These are phyloP conservation scores for Cistogaster globosa DNA, from an alignment of 2,888 invertebrate genomes.

Conservation along the genomic window DNA sequence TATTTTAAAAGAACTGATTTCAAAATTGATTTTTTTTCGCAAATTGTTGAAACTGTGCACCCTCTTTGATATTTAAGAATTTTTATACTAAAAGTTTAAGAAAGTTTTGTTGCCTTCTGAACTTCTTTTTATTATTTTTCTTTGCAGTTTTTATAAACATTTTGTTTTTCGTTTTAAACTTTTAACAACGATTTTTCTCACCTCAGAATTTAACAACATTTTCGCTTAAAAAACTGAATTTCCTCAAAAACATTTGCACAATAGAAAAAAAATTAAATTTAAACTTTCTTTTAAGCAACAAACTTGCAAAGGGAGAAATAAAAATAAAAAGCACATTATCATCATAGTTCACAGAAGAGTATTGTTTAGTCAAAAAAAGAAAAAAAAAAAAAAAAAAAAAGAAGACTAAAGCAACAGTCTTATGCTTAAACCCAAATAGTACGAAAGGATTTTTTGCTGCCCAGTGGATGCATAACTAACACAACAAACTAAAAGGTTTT, in stretches of 20 bases:
- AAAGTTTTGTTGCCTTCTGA: too few species aligned
- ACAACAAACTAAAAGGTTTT: background rate
- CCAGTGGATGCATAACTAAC: constrained; percentile 4
- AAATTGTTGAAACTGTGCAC: too few species aligned
- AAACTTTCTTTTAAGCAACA: constrained; percentile 14
- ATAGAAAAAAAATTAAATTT: constrained; percentile 19
- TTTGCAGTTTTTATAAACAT: background rate
- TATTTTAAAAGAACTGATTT: too few species aligned
- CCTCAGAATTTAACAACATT: background rate
- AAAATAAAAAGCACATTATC: constrained; percentile 34
- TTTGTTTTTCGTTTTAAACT: background rate
- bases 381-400: background rate
- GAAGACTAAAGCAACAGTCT: background rate
- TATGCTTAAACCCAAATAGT: background rate
- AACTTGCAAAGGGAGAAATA: constrained; percentile 1
- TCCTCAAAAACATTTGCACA: constrained; percentile 25
- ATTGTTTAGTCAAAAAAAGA: constrained; percentile 28
- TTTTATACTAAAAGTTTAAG: too few species aligned
- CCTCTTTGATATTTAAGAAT: too few species aligned
- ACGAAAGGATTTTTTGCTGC: background rate
- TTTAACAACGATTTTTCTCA: background rate
- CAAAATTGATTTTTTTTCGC: too few species aligned
- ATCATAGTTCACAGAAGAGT: constrained; percentile 11
- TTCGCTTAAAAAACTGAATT: constrained; percentile 25
- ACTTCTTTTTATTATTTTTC: too few species aligned